Evolutionary conservation across 1,140 invertebrate species (phyloP).

Genomic region (Drosophila kikkawai): DNA sequence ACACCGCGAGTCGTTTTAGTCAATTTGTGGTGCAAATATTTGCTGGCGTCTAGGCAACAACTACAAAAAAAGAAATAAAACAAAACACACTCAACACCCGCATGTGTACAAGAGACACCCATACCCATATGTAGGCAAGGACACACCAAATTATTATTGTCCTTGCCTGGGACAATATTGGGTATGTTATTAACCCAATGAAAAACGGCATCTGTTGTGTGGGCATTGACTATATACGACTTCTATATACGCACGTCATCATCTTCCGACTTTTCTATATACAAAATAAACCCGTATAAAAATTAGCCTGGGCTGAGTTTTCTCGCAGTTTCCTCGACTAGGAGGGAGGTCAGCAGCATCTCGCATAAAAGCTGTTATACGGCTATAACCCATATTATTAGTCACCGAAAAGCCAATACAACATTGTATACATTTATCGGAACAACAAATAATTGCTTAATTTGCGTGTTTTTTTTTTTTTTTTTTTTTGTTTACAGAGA

Average conservation of each 20-base stretch:
- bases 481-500: slow-evolving; percentile 7
- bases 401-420: slow-evolving; percentile 12
- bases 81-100: slow-evolving; percentile 7
- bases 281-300: slow-evolving; percentile 27
- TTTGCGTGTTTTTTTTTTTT: neutral
- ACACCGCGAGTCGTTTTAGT: neutral
- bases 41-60: slow-evolving; percentile 57
- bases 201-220: slow-evolving; percentile 62
- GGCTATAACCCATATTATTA: slow-evolving; percentile 14
- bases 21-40: slow-evolving; percentile 68
- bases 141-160: slow-evolving; percentile 58
- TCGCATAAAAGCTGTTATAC: slow-evolving; percentile 12
- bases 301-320: slow-evolving; percentile 7
- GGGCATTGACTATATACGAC: slow-evolving; percentile 67
- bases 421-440: slow-evolving; percentile 10
- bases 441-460: slow-evolving; percentile 14
- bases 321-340: slow-evolving; percentile 28
- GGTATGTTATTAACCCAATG: slow-evolving; percentile 58
- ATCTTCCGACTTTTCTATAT: slow-evolving; percentile 52
- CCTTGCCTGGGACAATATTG: slow-evolving; percentile 60
- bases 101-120: slow-evolving; percentile 10
- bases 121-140: slow-evolving; percentile 1
- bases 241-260: slow-evolving; percentile 57
- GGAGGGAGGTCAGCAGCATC: slow-evolving; percentile 24
- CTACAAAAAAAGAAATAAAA: neutral